Conservation (phyloP, 2,797 vertebrate genomes). For the Phrynocephalus vlangalii region DNA sequence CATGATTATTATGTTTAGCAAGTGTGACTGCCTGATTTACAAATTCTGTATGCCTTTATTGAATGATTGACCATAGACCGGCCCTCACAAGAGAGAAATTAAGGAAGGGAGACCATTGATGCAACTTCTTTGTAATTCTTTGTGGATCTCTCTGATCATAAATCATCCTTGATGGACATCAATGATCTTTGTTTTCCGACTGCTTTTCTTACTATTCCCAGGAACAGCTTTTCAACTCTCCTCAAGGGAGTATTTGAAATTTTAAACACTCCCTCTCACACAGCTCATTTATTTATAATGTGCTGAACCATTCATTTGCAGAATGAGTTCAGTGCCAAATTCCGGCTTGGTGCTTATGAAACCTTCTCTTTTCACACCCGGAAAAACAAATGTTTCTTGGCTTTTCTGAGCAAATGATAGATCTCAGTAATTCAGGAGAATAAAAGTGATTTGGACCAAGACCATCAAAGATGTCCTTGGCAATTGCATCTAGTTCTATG, state of each 20-base stretch:
- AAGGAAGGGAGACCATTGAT: constrained; percentile 13
- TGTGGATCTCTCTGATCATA: constrained; percentile 42
- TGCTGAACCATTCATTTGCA: constrained; percentile 59
- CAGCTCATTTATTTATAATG: constrained; percentile 59
- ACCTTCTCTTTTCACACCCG: constrained; percentile 63
- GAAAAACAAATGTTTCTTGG: constrained; percentile 56
- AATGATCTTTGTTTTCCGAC: constrained; percentile 60
- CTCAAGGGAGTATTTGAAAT: constrained; percentile 71
- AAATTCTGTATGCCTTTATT: constrained; percentile 34
- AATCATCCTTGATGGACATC: constrained; percentile 64
- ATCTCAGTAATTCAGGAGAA: constrained; percentile 51
- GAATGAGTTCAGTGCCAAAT: constrained; percentile 62
- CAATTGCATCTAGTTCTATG: constrained; percentile 51
- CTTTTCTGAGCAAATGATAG: constrained; percentile 48
- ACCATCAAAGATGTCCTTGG: constrained; percentile 49
- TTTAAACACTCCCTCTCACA: constrained; percentile 52
- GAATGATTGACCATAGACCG: constrained; percentile 33
- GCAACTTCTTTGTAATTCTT: constrained; percentile 47
- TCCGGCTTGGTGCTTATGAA: constrained; percentile 65
- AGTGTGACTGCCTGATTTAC: constrained; percentile 28
- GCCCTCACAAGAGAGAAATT: constrained; percentile 32
- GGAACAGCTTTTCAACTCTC: constrained; percentile 61
- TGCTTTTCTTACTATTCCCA: constrained; percentile 64
- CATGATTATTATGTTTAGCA: constrained; percentile 44
- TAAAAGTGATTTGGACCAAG: constrained; percentile 38